Evolutionary conservation across 1,140 invertebrate species (phyloP), one percentile per base, ranked within the genome.

Genomic region (Listronotus bonariensis): DNA sequence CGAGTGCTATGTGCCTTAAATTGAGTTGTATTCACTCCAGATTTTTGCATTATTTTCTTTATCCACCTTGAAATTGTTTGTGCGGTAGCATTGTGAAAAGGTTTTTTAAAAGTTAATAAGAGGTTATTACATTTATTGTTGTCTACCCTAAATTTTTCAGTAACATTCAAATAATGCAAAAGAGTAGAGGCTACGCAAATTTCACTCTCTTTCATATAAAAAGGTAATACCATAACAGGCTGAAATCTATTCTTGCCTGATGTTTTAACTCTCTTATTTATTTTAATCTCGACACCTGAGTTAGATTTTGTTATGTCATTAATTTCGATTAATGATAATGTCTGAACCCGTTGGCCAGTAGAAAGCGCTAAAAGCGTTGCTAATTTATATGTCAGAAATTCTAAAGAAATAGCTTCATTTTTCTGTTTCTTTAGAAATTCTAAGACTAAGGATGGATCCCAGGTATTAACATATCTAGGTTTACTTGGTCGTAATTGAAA

Each of bases 391-490:
- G 66, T 58, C 3, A 74, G 18, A 31, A 67, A 34, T 42, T 71
- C 40, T 15, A 74, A 34, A 18, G 52, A 46, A n/a, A 71, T 26
- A 26, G 5, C 20, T 26, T 1, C 5, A 26, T 26, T 26, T 3
- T 26, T 26, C 20, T 26, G 20, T 3, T 26, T 14, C 6, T 61
- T 53, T 14, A 73, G n/a, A 51, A 65, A 66, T 38, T 72, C 41
- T 53, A 73, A 60, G 9, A 74, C 69, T 14, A 74, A 34, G 15
- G 45, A 36, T 8, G 64, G 65, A 17, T 76, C 64, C 69, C 72
- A 76, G 6, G 61, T 72, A 0, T 34, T 32, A 14, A 55, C 38
- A 41, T 74, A 75, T 45, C 64, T 73, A 0, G 72, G 71, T 14
- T 14, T 17, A 5, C 17, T 40, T 10, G 71, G 72, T 34, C 58